Evolutionary conservation across 1,140 invertebrate species (phyloP).

Genomic region (Heliconius congener): DNA sequence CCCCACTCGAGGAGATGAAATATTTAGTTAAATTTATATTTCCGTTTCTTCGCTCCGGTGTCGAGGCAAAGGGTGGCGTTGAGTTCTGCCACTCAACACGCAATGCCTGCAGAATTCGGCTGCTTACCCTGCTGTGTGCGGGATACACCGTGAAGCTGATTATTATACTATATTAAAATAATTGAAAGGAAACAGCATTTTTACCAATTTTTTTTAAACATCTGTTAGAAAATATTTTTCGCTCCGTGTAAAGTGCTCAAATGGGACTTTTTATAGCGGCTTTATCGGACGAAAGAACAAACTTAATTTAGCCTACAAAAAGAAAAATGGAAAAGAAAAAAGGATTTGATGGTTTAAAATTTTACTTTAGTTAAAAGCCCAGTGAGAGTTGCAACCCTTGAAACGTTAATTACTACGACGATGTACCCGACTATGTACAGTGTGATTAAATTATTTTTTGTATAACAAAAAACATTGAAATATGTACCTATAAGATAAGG

Average conservation of each 20-base stretch:
- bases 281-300: constrained; percentile 13
- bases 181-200: background rate
- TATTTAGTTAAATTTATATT: too few species aligned
- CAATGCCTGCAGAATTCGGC: too few species aligned
- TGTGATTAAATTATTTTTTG: background rate
- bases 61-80: too few species aligned
- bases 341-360: constrained; percentile 12
- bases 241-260: background rate
- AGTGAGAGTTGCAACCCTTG: constrained; percentile 6
- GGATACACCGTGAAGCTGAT: too few species aligned
- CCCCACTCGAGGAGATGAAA: too few species aligned
- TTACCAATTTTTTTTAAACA: too few species aligned
- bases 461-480: background rate
- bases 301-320: constrained; percentile 23
- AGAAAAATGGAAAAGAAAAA: constrained; percentile 14
- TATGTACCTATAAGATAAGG: too few species aligned
- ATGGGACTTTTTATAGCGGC: background rate
- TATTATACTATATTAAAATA: too few species aligned
- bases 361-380: constrained; percentile 8
- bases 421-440: background rate
- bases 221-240: background rate
- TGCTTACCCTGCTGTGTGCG: too few species aligned
- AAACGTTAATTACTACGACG: constrained; percentile 8
- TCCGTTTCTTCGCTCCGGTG: too few species aligned
- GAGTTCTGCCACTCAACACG: too few species aligned